A percentile compares a stretch with the other conserved stretches of the same genome.
These are phyloP conservation scores for Amazona guildingii DNA, from an alignment of 2,113 vertebrate genomes.

Conservation along the genomic window DNA sequence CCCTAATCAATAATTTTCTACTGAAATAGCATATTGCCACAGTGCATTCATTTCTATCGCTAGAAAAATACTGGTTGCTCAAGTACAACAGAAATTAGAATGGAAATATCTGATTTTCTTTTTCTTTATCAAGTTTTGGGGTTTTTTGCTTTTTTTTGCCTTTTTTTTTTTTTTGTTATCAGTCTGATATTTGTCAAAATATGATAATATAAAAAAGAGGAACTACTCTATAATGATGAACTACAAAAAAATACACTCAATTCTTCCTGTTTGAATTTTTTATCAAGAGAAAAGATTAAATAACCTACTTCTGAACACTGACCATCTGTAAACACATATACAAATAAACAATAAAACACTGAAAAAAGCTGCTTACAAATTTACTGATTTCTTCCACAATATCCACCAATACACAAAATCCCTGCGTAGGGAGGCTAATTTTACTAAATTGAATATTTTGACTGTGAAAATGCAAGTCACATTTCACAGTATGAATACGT, in stretches of 20 bases:
- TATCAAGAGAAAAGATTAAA: not conserved
- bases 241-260: not conserved
- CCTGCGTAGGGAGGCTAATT: not conserved
- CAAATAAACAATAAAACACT: not conserved
- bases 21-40: not conserved
- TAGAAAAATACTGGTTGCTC: not conserved
- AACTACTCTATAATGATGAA: not conserved
- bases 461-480: not conserved
- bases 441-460: not conserved
- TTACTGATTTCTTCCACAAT: not conserved
- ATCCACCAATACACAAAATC: not conserved
- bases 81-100: not conserved
- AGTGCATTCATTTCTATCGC: not conserved
- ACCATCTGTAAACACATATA: not conserved
- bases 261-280: not conserved
- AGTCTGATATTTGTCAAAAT: not conserved
- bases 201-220: not conserved
- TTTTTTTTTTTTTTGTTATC: not conserved
- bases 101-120: not conserved
- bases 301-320: not conserved
- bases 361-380: not conserved
- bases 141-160: not conserved
- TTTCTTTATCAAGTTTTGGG: not conserved
- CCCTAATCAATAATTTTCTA: not conserved
- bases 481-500: not conserved